phyloP scores from a whole-genome alignment of 2,113 vertebrate species.

The Brachyhypopomus gauderio region DNA sequence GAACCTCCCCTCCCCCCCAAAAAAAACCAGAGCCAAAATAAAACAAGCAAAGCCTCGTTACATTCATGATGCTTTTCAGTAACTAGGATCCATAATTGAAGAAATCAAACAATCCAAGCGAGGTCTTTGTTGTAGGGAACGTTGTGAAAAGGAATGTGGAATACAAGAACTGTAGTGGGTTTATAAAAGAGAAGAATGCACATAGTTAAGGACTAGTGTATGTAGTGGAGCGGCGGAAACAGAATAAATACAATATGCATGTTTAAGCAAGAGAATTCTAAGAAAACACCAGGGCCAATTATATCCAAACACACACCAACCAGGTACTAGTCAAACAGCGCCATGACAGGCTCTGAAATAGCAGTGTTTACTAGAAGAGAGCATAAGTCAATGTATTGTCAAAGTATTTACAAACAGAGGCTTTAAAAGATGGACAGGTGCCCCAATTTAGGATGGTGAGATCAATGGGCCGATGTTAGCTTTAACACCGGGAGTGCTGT shows the following conservation, averaged over 20 bases:
- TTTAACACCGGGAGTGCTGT: not conserved
- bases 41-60: not conserved
- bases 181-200: slow-evolving; percentile 9
- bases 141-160: not conserved
- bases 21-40: not conserved
- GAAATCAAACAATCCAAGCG: not conserved
- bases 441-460: not conserved
- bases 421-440: not conserved
- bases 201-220: not conserved
- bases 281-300: not conserved
- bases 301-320: not conserved
- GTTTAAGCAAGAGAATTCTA: not conserved
- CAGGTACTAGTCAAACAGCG: not conserved
- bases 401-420: not conserved
- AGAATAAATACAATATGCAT: slow-evolving; percentile 16
- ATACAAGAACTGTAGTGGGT: not conserved
- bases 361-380: not conserved
- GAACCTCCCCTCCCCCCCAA: too few relatives aligned
- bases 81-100: not conserved
- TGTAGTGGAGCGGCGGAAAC: not conserved
- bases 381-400: not conserved
- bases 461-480: not conserved
- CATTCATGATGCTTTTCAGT: not conserved
- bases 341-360: not conserved
- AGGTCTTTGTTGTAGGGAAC: not conserved